Conservation (phyloP, 2,888 invertebrate species). For the Hermaeophaga mercurialis region DNA sequence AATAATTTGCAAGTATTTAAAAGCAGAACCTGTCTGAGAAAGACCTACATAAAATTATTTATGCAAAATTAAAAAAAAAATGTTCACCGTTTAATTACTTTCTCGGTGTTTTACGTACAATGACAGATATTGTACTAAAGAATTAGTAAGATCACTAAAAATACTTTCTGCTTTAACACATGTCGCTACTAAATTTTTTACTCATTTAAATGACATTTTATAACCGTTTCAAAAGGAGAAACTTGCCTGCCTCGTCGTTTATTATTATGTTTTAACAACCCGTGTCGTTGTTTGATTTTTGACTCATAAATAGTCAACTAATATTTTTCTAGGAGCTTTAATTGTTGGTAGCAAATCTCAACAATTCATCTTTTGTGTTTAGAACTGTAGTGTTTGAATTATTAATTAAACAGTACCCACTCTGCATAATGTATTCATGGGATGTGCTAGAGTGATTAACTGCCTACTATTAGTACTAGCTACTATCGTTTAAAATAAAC, state of each 20-base stretch:
- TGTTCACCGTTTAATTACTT: background rate
- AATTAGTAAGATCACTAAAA: too few relatives aligned
- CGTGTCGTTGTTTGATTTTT: slow-evolving; percentile 2
- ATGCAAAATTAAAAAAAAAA: too few relatives aligned
- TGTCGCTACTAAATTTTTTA: too few relatives aligned
- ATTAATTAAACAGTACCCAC: background rate
- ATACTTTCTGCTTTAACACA: background rate
- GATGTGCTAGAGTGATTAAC: too few relatives aligned
- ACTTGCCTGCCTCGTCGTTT: slow-evolving; percentile 2
- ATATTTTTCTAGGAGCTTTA: slow-evolving; percentile 3
- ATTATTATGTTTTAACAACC: background rate
- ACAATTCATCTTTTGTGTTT: slow-evolving; percentile 2
- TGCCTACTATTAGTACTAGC: too few relatives aligned
- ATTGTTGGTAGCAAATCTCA: slow-evolving; percentile 2
- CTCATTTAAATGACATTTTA: background rate
- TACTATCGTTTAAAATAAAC: too few relatives aligned
- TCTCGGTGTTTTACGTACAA: background rate
- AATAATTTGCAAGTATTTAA: too few relatives aligned
- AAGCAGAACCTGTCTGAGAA: too few relatives aligned
- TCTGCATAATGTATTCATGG: too few relatives aligned
- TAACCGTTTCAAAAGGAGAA: background rate
- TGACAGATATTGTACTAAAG: background rate
- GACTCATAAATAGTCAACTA: slow-evolving; percentile 1
- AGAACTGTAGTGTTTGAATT: background rate
- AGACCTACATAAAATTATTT: too few relatives aligned